These are phyloP conservation scores for Hydrolagus affinis DNA, from an alignment of 2,113 vertebrate genomes.

Conservation along the genomic window DNA sequence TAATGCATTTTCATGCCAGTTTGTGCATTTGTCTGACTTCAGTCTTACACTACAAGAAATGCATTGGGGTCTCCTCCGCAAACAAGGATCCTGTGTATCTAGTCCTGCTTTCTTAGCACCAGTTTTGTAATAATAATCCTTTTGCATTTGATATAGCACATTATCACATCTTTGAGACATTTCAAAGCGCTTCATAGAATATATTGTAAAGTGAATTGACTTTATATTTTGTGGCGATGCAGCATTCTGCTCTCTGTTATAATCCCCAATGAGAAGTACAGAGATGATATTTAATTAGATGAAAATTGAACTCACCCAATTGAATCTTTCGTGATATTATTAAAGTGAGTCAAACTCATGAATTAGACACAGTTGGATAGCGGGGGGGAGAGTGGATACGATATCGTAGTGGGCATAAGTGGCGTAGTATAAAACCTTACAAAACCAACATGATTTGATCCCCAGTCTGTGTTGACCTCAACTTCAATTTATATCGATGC, in stretches of 20 bases:
- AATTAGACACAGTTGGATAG: background rate
- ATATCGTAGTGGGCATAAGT: too few relatives aligned
- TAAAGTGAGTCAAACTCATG: background rate
- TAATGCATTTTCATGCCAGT: background rate
- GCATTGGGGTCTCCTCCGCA: background rate
- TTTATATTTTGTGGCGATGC: background rate
- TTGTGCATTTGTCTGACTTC: background rate
- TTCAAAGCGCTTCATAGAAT: too few relatives aligned
- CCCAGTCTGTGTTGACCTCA: too few relatives aligned
- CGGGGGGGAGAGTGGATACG: too few relatives aligned
- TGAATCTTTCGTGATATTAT: background rate
- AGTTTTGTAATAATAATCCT: background rate
- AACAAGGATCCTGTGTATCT: background rate
- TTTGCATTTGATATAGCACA: too few relatives aligned
- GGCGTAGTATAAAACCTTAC: too few relatives aligned
- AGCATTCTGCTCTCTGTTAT: too few relatives aligned
- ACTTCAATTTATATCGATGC: too few relatives aligned
- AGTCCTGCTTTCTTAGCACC: background rate
- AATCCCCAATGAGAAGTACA: too few relatives aligned
- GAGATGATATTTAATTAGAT: background rate
- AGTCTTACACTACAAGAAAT: background rate
- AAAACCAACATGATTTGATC: too few relatives aligned
- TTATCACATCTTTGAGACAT: too few relatives aligned
- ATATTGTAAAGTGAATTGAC: too few relatives aligned
- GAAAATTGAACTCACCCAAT: background rate